phyloP scores from a whole-genome alignment of 2,797 vertebrate genomes.

The Thalassophryne amazonica region DNA sequence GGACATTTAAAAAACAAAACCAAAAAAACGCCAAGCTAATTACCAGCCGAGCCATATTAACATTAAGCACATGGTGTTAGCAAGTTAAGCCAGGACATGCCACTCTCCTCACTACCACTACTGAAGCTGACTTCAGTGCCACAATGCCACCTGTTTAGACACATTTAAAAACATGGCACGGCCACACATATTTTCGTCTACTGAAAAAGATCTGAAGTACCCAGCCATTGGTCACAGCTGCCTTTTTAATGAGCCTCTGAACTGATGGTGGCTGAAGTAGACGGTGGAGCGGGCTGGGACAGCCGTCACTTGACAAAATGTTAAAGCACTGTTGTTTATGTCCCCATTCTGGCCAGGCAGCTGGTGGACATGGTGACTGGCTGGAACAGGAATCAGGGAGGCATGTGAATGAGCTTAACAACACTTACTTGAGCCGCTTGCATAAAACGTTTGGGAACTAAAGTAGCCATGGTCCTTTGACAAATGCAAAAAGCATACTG shows the following conservation, averaged over 20 bases:
- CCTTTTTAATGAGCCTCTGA: constrained; percentile 13
- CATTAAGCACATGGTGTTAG: constrained; percentile 48
- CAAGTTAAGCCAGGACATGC: constrained; percentile 49
- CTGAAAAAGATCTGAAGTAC: not conserved
- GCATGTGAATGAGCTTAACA: constrained; percentile 77
- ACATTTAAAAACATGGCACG: not conserved
- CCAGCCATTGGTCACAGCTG: constrained; percentile 3
- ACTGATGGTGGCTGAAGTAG: constrained; percentile 26
- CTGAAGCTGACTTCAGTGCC: constrained; percentile 3
- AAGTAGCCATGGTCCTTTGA: constrained; percentile 25
- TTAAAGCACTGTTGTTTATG: constrained; percentile 43
- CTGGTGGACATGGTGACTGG: constrained; percentile 53
- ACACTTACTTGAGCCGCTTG: constrained; percentile 61
- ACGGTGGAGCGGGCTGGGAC: constrained; percentile 2
- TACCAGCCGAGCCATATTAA: constrained; percentile 34
- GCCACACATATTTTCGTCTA: not conserved
- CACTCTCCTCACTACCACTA: constrained; percentile 1
- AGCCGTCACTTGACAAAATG: constrained; percentile 10
- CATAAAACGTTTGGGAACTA: constrained; percentile 50
- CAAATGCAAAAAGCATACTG: constrained; percentile 28
- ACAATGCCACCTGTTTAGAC: constrained; percentile 37
- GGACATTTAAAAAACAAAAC: constrained; percentile 49
- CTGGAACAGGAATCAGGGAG: constrained; percentile 54
- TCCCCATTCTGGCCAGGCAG: constrained; percentile 47
- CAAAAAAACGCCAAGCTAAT: no score